Base-by-base conservation (phyloP, 2,113 vertebrate species). In the Illadopsis cleaveri region DNA sequence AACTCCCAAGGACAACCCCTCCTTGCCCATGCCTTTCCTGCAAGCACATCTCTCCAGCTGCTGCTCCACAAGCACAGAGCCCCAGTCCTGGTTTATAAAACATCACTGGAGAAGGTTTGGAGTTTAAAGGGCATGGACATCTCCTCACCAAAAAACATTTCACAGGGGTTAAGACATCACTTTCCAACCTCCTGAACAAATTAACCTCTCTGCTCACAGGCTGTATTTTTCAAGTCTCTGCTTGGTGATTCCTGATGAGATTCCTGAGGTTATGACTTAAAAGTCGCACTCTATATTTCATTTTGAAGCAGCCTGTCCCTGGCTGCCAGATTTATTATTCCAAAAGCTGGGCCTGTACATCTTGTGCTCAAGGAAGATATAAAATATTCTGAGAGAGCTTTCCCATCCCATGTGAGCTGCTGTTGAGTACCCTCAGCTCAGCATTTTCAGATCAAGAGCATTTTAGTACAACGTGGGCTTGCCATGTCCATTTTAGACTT, bases 301-400 rank as follows among this genome's bases (percentile, higher is more conserved):
- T 89, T 89, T 73, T 56, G 81, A 97, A 96, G 92, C 71, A 53
- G 54, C 50, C 54, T 9, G 24, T 83, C 89, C 82, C 86, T 82
- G 90, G 62, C 94, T 95, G 95, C 71, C 75, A 82, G 82, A 97
- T 95, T 96, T 97, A 97, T 44, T 79, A 91, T 79, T 85, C 84
- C 75, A 85, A 87, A 95, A 85, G 81, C 88, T 76, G 50, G 84
- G 82, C 51, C 37, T 50, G 80, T 62, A 83, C 69, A 83, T 94
- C 75, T 77, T 15, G 62, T 80, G 61, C 64, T 68, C 82, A 86
- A 86, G 69, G 68, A 73, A 76, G 80, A 75, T 58, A 35, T 82
- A 89, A 69, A 94, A 78, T 44, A 89, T 35, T 86, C 77, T 22
- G 14, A 79, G 42, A n/a, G 24, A 91, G 60, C 62, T 61, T n/a